phyloP scores from a whole-genome alignment of 2,888 invertebrate species.

The Ferdinandea cuprea region DNA sequence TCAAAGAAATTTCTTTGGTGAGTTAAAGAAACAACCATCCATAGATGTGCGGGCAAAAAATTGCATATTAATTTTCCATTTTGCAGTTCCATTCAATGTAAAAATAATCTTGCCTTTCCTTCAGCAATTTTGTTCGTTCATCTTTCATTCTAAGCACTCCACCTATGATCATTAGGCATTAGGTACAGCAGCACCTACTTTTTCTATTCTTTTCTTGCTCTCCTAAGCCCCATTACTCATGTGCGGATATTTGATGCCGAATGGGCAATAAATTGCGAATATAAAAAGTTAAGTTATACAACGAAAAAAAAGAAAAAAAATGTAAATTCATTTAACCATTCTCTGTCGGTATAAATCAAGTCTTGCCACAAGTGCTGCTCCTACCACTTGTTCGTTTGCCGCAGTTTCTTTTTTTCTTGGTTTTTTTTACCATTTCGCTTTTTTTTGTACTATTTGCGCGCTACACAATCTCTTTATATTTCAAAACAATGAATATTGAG shows the following conservation, averaged over 20 bases:
- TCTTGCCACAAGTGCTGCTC: conserved; percentile 5
- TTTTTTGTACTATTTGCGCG: conserved; percentile 1
- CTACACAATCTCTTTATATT: conserved; percentile 20
- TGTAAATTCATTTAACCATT: conserved; percentile 32
- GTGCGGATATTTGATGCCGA: conserved; percentile 6
- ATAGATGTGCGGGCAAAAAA: conserved; percentile 23
- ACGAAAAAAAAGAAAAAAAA: conserved; percentile 23
- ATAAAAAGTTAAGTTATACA: conserved; percentile 16
- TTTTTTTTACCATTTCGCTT: no score
- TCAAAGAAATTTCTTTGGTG: conserved; percentile 8
- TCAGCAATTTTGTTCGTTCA: conserved; percentile 32
- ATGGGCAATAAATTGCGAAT: conserved; percentile 50
- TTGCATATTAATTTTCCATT: conserved; percentile 30
- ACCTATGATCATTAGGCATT: conserved; percentile 42
- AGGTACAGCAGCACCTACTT: conserved; percentile 9
- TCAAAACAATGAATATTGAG: conserved; percentile 46
- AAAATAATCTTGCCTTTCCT: no score
- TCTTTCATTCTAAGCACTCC: conserved; percentile 24
- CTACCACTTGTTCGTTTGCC: conserved; percentile 12
- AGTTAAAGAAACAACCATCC: conserved; percentile 24
- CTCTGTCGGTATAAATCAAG: conserved; percentile 52
- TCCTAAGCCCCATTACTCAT: conserved; percentile 20
- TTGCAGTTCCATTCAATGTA: conserved; percentile 54
- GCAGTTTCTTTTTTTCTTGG: not conserved
- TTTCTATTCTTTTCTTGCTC: not conserved